Conservation (phyloP, 35 echinoderm and acorn worm genomes). For the Ophiothrix spiculata region DNA sequence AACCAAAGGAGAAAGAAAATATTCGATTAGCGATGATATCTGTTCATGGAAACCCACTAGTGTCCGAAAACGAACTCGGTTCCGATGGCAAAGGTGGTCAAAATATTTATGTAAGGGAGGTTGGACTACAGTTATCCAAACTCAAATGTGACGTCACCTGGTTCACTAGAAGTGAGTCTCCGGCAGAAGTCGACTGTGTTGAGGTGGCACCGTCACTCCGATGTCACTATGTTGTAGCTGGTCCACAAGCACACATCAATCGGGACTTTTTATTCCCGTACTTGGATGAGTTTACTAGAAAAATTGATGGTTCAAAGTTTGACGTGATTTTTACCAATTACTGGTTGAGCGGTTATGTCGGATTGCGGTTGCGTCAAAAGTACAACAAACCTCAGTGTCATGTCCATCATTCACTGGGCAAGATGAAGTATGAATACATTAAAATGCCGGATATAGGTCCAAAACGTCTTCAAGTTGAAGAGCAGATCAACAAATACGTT, state of each 20-base stretch:
- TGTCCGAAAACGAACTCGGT: neutral
- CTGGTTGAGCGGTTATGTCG: slow-evolving; percentile 17
- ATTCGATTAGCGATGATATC: slow-evolving; percentile 6
- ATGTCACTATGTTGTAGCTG: slow-evolving; percentile 4
- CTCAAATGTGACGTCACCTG: slow-evolving; percentile 32
- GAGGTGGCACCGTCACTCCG: neutral
- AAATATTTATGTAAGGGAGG: slow-evolving; percentile 17
- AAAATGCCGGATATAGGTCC: neutral
- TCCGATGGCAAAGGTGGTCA: slow-evolving; percentile 20
- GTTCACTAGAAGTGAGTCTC: slow-evolving; percentile 13
- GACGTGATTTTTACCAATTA: slow-evolving; percentile 10
- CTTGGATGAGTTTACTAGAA: neutral
- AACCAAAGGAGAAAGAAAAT: too few species aligned
- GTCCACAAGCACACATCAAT: slow-evolving; percentile 11
- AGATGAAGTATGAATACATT: neutral
- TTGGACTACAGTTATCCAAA: neutral
- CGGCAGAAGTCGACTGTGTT: neutral
- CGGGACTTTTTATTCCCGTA: neutral
- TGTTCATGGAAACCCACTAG: slow-evolving; percentile 15
- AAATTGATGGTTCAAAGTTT: slow-evolving; percentile 8
- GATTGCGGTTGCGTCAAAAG: neutral
- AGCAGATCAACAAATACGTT: neutral
- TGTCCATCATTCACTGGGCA: neutral
- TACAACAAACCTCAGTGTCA: neutral
- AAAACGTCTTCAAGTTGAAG: neutral